These are phyloP conservation scores for Ophthalmolycus amberensis DNA, from an alignment of 2,113 vertebrate species.

Conservation along the genomic window DNA sequence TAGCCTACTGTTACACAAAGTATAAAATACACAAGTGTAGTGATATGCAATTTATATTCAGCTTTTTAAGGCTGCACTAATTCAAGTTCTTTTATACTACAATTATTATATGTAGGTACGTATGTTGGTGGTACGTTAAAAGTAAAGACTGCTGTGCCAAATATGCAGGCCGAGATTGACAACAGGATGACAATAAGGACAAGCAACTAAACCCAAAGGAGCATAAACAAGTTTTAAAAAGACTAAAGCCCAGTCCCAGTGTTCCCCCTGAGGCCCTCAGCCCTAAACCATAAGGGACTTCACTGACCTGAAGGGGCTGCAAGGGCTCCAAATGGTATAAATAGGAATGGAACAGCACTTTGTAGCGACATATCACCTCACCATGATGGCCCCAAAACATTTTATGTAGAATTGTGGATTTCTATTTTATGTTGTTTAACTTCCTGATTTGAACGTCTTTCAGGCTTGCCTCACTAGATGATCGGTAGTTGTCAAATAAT, in stretches of 20 bases:
- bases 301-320: background rate
- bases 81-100: background rate
- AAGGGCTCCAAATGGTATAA: background rate
- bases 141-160: background rate
- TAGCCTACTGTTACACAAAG: background rate
- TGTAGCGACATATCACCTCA: background rate
- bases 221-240: too few relatives aligned
- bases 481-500: background rate
- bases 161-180: background rate
- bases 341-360: background rate
- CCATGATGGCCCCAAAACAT: background rate
- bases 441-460: too few relatives aligned
- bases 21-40: background rate
- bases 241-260: too few relatives aligned
- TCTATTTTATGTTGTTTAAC: background rate
- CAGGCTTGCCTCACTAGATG: too few relatives aligned
- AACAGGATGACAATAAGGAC: background rate
- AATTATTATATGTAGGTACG: background rate
- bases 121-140: background rate
- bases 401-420: background rate
- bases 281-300: too few relatives aligned
- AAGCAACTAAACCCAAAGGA: background rate
- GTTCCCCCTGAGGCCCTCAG: too few relatives aligned
- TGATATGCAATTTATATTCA: background rate
- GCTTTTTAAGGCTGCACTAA: background rate